A percentile compares a stretch with the other conserved stretches of the same genome.
Evolutionary conservation across 2,797 vertebrate species (phyloP).

Genomic region (Heterohyrax brucei): DNA sequence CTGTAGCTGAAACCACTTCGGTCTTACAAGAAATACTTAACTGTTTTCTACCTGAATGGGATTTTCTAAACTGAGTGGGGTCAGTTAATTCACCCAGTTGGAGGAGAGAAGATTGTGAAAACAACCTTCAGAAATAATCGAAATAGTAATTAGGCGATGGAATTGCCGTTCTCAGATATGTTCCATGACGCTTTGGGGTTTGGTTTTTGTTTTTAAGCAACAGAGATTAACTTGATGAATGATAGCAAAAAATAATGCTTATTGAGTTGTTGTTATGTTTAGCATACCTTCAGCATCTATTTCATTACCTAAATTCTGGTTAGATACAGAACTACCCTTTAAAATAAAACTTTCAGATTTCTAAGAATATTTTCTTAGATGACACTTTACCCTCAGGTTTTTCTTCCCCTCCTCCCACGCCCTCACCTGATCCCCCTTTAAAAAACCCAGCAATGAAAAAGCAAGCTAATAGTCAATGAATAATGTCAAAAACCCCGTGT

Average conservation of each 20-base stretch:
- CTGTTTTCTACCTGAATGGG: neutral
- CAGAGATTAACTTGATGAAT: constrained; percentile 51
- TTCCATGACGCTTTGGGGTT: constrained; percentile 5
- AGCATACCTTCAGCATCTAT: constrained; percentile 48
- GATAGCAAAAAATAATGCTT: constrained; percentile 58
- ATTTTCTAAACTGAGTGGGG: neutral
- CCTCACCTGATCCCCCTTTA: neutral
- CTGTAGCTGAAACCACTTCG: constrained; percentile 51
- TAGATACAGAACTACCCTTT: constrained; percentile 47
- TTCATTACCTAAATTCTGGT: constrained; percentile 70
- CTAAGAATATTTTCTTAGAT: constrained; percentile 51
- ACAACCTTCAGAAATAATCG: constrained; percentile 65
- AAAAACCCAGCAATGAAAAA: constrained; percentile 42
- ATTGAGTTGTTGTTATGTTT: constrained; percentile 3
- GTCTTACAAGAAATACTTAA: constrained; percentile 39
- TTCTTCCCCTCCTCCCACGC: constrained; percentile 26
- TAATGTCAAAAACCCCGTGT: constrained; percentile 35
- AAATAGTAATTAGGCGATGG: constrained; percentile 20
- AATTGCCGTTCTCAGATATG: constrained; percentile 59
- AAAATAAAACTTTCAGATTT: constrained; percentile 29
- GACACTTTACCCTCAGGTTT: constrained; percentile 48
- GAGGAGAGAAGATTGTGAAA: constrained; percentile 52
- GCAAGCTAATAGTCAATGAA: neutral
- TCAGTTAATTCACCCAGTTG: constrained; percentile 2
- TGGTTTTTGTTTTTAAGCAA: constrained; percentile 67